These are phyloP conservation scores for Galerucella pusilla DNA, from an alignment of 2,888 invertebrate genomes.

Conservation along the genomic window DNA sequence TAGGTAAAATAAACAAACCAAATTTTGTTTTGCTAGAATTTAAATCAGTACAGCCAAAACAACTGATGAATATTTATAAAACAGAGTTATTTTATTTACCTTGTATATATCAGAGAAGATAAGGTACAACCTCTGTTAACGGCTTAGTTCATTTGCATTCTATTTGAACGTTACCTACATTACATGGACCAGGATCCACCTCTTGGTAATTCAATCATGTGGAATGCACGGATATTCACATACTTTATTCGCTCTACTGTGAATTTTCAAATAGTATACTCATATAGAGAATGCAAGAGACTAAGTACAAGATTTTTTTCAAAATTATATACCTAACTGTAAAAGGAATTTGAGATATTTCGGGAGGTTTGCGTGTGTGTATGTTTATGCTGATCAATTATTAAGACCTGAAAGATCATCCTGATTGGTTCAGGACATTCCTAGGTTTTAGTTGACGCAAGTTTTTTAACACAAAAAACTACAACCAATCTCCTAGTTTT, in stretches of 20 bases:
- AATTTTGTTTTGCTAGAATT: not conserved
- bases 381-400: too few relatives aligned
- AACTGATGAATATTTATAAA: not conserved
- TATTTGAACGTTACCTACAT: conserved; percentile 31
- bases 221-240: conserved; percentile 22
- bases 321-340: too few relatives aligned
- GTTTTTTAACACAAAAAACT: too few relatives aligned
- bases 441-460: too few relatives aligned
- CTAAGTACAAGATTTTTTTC: too few relatives aligned
- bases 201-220: conserved; percentile 29
- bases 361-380: too few relatives aligned
- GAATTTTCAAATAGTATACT: conserved; percentile 8
- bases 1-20: not conserved
- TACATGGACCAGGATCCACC: conserved; percentile 31
- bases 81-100: conserved; percentile 5
- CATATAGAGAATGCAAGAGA: not conserved
- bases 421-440: too few relatives aligned
- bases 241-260: conserved; percentile 23
- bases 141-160: conserved; percentile 34
- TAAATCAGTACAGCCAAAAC: not conserved
- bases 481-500: too few relatives aligned
- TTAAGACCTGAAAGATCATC: too few relatives aligned
- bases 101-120: not conserved
- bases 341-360: too few relatives aligned
- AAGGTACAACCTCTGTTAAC: conserved; percentile 19